Evolutionary conservation across 2,113 vertebrate species (phyloP).

Genomic region (Clupea harengus): DNA sequence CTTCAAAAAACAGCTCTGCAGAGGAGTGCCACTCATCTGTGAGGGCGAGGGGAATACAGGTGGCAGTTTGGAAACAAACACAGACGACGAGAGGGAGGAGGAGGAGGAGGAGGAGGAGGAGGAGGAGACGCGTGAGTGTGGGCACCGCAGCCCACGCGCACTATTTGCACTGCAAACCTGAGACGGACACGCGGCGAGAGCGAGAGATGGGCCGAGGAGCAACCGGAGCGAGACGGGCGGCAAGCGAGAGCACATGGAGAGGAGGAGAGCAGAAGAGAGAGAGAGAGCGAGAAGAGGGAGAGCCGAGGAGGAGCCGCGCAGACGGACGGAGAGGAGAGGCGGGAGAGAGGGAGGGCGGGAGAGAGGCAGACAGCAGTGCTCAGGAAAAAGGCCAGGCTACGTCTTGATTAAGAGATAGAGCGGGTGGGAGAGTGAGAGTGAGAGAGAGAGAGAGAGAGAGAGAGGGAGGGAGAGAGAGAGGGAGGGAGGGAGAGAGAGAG

Average conservation of each 20-base stretch:
- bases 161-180: slow-evolving; percentile 41
- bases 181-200: not conserved
- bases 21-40: slow-evolving; percentile 3
- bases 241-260: not conserved
- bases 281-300: slow-evolving; percentile 35
- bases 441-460: slow-evolving; percentile 40
- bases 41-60: slow-evolving; percentile 1
- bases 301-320: slow-evolving; percentile 53
- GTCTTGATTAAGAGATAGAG: slow-evolving; percentile 74
- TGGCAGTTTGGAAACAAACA: slow-evolving; percentile 14
- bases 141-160: not conserved
- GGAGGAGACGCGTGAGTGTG: not conserved
- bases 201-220: not conserved
- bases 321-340: slow-evolving; percentile 12
- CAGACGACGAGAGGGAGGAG: not conserved
- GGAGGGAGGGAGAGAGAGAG: slow-evolving; percentile 39
- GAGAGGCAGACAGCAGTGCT: slow-evolving; percentile 64
- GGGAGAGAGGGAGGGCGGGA: slow-evolving; percentile 43
- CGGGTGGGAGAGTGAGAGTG: slow-evolving; percentile 63
- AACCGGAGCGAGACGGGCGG: slow-evolving; percentile 2
- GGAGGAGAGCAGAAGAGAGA: not conserved
- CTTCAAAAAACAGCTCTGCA: too few species aligned
- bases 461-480: slow-evolving; percentile 46
- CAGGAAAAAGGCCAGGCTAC: slow-evolving; percentile 70
- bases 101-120: not conserved